Evolutionary conservation across 2,113 vertebrate species (phyloP), one percentile per base, ranked within the genome.

Genomic region (Toxotes jaculatrix): DNA sequence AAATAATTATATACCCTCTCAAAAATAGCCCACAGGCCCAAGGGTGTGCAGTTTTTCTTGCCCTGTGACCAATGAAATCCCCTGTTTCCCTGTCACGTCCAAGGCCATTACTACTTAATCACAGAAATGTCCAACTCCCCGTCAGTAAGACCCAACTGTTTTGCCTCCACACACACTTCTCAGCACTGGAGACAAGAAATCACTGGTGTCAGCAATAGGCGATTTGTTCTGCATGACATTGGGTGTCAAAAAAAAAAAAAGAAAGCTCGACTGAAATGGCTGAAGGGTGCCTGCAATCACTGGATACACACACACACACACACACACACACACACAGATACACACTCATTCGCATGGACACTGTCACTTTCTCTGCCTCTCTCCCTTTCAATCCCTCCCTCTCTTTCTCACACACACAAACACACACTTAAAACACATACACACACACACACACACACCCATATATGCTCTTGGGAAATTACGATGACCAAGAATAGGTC

Each of bases 211-310:
- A 93, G 92, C 92, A 90, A 79, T 65, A 65, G 59, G 77, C 77
- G 68, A 84, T 88, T 93, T 89, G 87, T 88, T 91, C 85, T 86
- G 85, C 87, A 69, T 93, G 87, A 94, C 91, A 90, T 69, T 80
- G 85, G 85, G 62, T 85, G 79, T 86, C 78, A 70, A 40, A 65
- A 70, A 65, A 51, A 53, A 83, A 49, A 51, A 75, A 27, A 57
- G 75, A 70, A 56, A 53, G 8, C 57, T 53, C 5, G n/a, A 74
- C 56, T 84, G 80, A 87, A 84, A 91, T 69, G 69, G 81, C 73
- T 82, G 80, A 86, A 77, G 79, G 84, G 78, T 71, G 76, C 53
- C 76, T 56, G 73, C 83, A 83, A 86, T 88, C 77, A 74, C 75
- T 72, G 75, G 40, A 85, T 17, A 73, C 69, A 81, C 47, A 68